Percentiles rank a stretch among this genome's conserved stretches.
These are phyloP conservation scores for Caenorhabditis latens DNA, from an alignment of 1,140 invertebrate genomes.

Conservation along the genomic window DNA sequence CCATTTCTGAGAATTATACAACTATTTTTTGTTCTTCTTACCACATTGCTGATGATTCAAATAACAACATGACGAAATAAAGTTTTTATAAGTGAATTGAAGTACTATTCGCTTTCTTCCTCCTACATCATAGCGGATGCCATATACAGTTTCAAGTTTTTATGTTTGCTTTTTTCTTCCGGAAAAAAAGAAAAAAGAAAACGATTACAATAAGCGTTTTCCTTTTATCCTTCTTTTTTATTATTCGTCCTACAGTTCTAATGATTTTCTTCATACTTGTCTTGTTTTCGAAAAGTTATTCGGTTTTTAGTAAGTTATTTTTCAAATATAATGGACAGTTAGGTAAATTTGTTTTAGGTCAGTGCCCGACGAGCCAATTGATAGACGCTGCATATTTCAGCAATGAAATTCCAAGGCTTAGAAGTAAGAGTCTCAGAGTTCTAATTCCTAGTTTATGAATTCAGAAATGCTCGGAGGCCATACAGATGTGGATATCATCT, in stretches of 20 bases:
- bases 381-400: conserved; percentile 44
- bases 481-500: conserved; percentile 70
- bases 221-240: not conserved
- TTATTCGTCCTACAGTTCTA: not conserved
- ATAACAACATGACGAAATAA: not conserved
- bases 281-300: conserved; percentile 7
- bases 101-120: not conserved
- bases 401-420: conserved; percentile 19
- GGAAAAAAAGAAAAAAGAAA: conserved; percentile 11
- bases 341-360: not conserved
- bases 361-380: conserved; percentile 29
- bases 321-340: not conserved
- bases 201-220: not conserved
- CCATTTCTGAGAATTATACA: not conserved
- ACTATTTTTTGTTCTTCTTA: too few species aligned
- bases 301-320: not conserved
- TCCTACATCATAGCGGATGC: not conserved
- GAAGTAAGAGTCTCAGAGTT: not conserved
- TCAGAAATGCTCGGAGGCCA: conserved; percentile 71
- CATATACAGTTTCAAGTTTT: conserved; percentile 42
- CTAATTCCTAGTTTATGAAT: not conserved
- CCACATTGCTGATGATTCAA: too few species aligned
- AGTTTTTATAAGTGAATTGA: not conserved
- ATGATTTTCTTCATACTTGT: conserved; percentile 14
- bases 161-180: conserved; percentile 47